phyloP scores from a whole-genome alignment of 2,888 invertebrate species.

The Silvanus unidentatus region DNA sequence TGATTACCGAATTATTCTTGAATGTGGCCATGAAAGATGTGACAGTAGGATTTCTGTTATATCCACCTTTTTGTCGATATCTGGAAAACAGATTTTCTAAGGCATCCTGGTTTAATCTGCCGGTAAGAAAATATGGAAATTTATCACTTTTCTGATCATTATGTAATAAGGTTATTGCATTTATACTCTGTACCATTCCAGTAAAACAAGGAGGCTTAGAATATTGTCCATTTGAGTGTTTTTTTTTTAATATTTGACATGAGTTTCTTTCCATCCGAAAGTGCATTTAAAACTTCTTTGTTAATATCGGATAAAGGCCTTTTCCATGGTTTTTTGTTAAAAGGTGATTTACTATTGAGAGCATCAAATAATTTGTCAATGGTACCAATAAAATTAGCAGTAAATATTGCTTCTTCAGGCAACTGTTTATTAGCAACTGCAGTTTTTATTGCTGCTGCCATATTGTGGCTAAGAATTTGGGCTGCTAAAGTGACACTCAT shows the following conservation, averaged over 20 bases:
- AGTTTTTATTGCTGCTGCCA: constrained; percentile 14
- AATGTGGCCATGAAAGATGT: too few species aligned
- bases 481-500: constrained; percentile 13
- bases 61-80: too few species aligned
- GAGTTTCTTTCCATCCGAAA: too few species aligned
- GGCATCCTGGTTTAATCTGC: too few species aligned
- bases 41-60: too few species aligned
- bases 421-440: constrained; percentile 10
- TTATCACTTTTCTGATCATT: too few species aligned
- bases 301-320: constrained; percentile 6
- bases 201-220: constrained; percentile 15
- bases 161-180: too few species aligned
- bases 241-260: constrained; percentile 4
- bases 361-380: constrained; percentile 16
- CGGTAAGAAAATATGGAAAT: too few species aligned
- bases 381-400: constrained; percentile 13
- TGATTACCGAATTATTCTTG: too few species aligned
- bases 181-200: constrained; percentile 12
- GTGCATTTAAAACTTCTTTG: neutral
- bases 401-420: constrained; percentile 4
- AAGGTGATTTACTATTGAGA: constrained; percentile 13
- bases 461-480: constrained; percentile 16
- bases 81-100: too few species aligned
- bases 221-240: neutral
- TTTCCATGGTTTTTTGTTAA: constrained; percentile 4